phyloP scores from a whole-genome alignment of 1,140 invertebrate genomes.

The Phocides pigmalion region DNA sequence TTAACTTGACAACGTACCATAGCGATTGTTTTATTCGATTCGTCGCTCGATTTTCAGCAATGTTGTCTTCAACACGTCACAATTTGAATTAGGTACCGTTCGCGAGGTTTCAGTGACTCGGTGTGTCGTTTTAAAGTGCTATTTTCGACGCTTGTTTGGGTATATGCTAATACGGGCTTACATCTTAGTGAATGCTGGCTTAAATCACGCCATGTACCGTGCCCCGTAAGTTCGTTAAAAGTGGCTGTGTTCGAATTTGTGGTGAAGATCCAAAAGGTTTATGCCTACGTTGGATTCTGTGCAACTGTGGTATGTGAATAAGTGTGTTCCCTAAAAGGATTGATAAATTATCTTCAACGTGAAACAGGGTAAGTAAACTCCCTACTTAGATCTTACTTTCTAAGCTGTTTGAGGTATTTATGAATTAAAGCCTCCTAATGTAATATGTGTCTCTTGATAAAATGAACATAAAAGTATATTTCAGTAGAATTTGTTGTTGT shows the following conservation, averaged over 20 bases:
- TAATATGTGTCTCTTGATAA: neutral
- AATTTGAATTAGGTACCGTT: slow-evolving; percentile 62
- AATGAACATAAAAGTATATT: neutral
- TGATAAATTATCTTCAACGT: slow-evolving; percentile 56
- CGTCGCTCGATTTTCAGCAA: slow-evolving; percentile 60
- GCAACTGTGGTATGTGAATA: slow-evolving; percentile 61
- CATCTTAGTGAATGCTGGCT: slow-evolving; percentile 67
- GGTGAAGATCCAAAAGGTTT: slow-evolving; percentile 58
- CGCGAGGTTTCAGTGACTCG: slow-evolving; percentile 51
- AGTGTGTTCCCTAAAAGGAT: slow-evolving; percentile 64
- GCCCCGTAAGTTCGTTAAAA: slow-evolving; percentile 72
- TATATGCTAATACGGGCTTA: slow-evolving; percentile 61
- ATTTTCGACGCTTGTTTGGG: slow-evolving; percentile 39
- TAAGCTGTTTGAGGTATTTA: slow-evolving; percentile 23
- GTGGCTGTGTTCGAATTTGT: slow-evolving; percentile 76
- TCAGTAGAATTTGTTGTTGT: neutral
- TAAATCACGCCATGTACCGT: slow-evolving; percentile 76
- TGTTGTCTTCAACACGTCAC: slow-evolving; percentile 67
- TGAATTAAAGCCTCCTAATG: neutral
- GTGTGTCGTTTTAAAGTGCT: slow-evolving; percentile 47
- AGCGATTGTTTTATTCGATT: slow-evolving; percentile 68
- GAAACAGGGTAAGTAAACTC: slow-evolving; percentile 66
- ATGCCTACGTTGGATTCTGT: slow-evolving; percentile 48
- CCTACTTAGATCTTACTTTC: slow-evolving; percentile 41
- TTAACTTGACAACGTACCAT: slow-evolving; percentile 69